These are phyloP conservation scores for Minunthozetes semirufus DNA, from an alignment of 2,888 invertebrate genomes.

Conservation along the genomic window DNA sequence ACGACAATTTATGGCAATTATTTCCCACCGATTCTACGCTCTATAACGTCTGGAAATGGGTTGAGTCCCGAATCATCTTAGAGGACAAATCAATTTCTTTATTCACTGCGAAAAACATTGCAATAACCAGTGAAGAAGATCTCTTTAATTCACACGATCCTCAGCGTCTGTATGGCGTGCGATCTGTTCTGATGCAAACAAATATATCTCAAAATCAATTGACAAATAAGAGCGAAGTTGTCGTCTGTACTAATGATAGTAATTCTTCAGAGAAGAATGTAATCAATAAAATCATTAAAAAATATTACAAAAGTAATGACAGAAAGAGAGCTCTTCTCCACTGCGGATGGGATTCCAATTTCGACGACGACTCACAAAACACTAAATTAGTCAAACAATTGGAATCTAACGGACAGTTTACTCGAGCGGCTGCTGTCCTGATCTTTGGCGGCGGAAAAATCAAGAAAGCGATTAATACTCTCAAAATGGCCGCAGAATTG, in stretches of 20 bases:
- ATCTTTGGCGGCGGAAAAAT: constrained; percentile 84
- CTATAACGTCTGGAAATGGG: constrained; percentile 33
- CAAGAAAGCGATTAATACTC: constrained; percentile 72
- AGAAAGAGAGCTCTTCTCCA: constrained; percentile 18
- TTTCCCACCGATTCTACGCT: constrained; percentile 17
- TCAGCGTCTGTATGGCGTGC: constrained; percentile 23
- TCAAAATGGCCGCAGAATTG: constrained; percentile 62
- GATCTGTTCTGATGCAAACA: not conserved
- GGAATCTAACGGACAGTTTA: constrained; percentile 60
- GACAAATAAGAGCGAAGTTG: not conserved
- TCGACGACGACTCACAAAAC: constrained; percentile 27
- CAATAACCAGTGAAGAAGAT: constrained; percentile 7
- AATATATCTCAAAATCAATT: not conserved
- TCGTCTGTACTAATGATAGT: not conserved
- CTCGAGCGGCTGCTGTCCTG: constrained; percentile 81
- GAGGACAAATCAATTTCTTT: not conserved
- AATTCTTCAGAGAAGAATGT: not conserved
- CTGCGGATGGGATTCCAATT: constrained; percentile 31
- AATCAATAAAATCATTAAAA: constrained; percentile 2
- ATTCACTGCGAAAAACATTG: not conserved
- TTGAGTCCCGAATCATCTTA: not conserved
- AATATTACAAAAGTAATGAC: constrained; percentile 16
- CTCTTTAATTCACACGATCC: constrained; percentile 6
- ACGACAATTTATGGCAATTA: constrained; percentile 31
- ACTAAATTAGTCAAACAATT: constrained; percentile 50